Percentiles rank a stretch among this genome's conserved stretches.
Conservation (phyloP, 2,797 vertebrate genomes). For the Acestrorhynchus altus region DNA sequence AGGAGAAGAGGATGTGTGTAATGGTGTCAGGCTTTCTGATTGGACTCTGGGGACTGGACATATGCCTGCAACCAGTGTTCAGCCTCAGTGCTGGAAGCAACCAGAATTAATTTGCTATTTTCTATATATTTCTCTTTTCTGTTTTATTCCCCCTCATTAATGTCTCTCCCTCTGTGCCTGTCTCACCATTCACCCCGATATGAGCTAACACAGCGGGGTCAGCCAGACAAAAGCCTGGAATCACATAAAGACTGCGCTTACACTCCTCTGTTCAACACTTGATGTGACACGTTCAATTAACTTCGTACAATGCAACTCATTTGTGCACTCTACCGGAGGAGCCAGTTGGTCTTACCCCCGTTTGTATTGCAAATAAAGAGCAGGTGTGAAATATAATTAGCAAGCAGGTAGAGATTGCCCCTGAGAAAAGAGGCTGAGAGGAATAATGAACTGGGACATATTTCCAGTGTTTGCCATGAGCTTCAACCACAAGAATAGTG, state of each 20-base stretch:
- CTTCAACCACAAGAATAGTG: neutral
- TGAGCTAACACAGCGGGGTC: conserved; percentile 4
- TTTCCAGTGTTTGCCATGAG: neutral
- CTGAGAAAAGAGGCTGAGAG: conserved; percentile 7
- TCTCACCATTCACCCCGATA: neutral
- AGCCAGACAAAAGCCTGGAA: conserved; percentile 12
- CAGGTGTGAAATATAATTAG: conserved; percentile 47
- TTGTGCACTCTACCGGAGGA: conserved; percentile 22
- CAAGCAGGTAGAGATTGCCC: conserved; percentile 17
- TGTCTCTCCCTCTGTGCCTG: conserved; percentile 9
- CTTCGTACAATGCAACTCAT: conserved; percentile 33
- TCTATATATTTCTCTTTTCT: neutral
- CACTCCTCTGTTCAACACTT: conserved; percentile 5
- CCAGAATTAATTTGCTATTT: conserved; percentile 29
- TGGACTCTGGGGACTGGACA: conserved; percentile 10
- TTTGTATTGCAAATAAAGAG: conserved; percentile 39
- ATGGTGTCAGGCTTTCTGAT: conserved; percentile 26
- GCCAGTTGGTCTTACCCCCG: conserved; percentile 1
- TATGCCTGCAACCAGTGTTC: neutral
- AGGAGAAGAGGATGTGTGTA: neutral
- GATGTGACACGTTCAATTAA: conserved; percentile 40
- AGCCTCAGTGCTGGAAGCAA: conserved; percentile 16
- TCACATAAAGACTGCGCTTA: neutral
- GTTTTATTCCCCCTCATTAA: conserved; percentile 17
- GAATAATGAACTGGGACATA: no score